Evolutionary conservation across 2,888 invertebrate species (phyloP), one percentile per base, ranked within the genome.

Genomic region (Phrixothrix hirtus): DNA sequence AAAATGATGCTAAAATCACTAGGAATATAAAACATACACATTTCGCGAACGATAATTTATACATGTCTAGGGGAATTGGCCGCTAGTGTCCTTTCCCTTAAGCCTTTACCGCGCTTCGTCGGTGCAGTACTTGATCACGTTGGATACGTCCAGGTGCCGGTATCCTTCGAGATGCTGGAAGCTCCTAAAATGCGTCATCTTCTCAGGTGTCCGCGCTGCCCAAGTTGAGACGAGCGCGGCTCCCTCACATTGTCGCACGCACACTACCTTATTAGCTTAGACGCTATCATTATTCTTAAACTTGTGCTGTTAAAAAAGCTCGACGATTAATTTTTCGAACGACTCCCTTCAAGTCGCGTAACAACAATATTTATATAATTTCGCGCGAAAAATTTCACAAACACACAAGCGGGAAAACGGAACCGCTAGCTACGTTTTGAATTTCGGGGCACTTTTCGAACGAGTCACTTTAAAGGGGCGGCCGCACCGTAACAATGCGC

Each of bases 1-100:
- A 70, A 67, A 75, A 65, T 41, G 42, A 41, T 58, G 73, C 70
- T 71, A 75, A 69, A 64, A 75, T 68, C 72, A 74, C 71, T 71
- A 75, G 71, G 63, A 75, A 74, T 69, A 75, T 60, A 69, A 75
- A 71, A 74, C 74, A 75, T 72, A 74, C 71, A 71, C 76, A 76
- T 75, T 72, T 74, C 72, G 70, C 73, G 73, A 70, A 71, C 74
- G 73, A 72, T 72, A 73, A 66, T 71, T 67, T 72, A 73, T 68
- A 74, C 75, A 75, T 75, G 74, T 75, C 74, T 73, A 65, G 59
- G 57, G 55, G 50, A 51, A 55, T 57, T 51, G 56, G 63, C 55
- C 49, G 55, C 58, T 58, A 60, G 58, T 54, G 61, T 62, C 61
- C 60, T 38, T 55, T 44, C 55, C 57, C 54, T 54, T 51, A 57